Conservation (phyloP, 2,888 invertebrate genomes). For the Patella caerulea region DNA sequence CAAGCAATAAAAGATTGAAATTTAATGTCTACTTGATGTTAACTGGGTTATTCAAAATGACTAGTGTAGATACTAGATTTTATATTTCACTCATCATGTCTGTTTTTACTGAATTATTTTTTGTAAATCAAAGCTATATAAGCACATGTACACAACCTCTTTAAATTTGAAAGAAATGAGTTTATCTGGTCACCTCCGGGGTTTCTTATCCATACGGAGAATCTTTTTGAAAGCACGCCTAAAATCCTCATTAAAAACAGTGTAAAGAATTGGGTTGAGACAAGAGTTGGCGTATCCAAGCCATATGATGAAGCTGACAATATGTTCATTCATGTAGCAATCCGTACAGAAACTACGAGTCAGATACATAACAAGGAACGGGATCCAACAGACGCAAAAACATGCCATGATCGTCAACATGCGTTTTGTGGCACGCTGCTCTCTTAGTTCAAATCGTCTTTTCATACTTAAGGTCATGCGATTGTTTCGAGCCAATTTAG, state of each 20-base stretch:
- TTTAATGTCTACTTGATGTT: too few species aligned
- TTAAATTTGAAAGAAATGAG: too few species aligned
- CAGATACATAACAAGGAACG: constrained; percentile 71
- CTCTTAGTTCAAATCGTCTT: constrained; percentile 65
- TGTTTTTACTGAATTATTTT: too few species aligned
- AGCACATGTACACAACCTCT: too few species aligned
- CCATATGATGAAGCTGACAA: constrained; percentile 69
- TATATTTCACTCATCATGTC: too few species aligned
- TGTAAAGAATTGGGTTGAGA: constrained; percentile 70
- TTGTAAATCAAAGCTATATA: too few species aligned
- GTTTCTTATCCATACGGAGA: constrained; percentile 35
- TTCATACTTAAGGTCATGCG: constrained; percentile 50
- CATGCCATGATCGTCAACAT: constrained; percentile 71
- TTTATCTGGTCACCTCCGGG: too few species aligned
- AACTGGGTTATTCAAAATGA: too few species aligned
- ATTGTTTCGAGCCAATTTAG: constrained; percentile 30
- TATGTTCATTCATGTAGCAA: constrained; percentile 57
- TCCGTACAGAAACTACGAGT: constrained; percentile 63
- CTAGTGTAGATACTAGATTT: too few species aligned
- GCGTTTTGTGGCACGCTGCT: constrained; percentile 70
- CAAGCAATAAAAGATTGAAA: too few species aligned
- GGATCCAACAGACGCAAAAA: constrained; percentile 71
- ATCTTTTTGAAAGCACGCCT: constrained; percentile 66
- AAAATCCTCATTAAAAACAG: constrained; percentile 71
- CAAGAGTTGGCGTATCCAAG: constrained; percentile 71